Conservation (phyloP, 2,888 invertebrate genomes). For the Galerucella nymphaeae region DNA sequence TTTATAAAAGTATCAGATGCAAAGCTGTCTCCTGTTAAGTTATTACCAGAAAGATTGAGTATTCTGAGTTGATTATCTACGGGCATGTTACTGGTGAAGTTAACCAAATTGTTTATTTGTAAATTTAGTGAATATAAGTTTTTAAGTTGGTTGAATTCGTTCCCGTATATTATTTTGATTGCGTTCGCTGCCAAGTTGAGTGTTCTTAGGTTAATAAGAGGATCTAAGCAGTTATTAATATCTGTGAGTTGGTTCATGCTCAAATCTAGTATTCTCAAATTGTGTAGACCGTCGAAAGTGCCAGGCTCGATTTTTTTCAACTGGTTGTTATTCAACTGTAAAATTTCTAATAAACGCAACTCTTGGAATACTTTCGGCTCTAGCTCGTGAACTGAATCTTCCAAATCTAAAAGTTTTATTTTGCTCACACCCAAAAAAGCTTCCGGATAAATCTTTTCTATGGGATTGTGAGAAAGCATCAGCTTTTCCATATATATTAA, state of each 20-base stretch:
- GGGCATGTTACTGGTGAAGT: conserved; percentile 52
- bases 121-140: conserved; percentile 48
- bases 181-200: conserved; percentile 54
- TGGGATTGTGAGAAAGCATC: conserved; percentile 55
- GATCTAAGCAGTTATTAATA: conserved; percentile 33
- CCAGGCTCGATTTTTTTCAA: conserved; percentile 42
- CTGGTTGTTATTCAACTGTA: conserved; percentile 53
- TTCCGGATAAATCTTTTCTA: conserved; percentile 52
- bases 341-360: conserved; percentile 50
- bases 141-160: conserved; percentile 51
- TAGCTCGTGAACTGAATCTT: conserved; percentile 44
- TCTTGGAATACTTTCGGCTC: conserved; percentile 46
- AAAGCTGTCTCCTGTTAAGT: conserved; percentile 50
- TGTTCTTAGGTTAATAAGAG: conserved; percentile 44
- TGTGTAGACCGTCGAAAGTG: conserved; percentile 56
- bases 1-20: conserved; percentile 53
- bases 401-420: conserved; percentile 53
- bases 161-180: conserved; percentile 42
- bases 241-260: conserved; percentile 38
- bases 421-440: conserved; percentile 59
- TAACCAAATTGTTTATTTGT: conserved; percentile 52
- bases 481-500: conserved; percentile 56
- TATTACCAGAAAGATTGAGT: conserved; percentile 56
- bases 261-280: conserved; percentile 56
- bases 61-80: conserved; percentile 53